phyloP scores from a whole-genome alignment of 2,797 vertebrate genomes.

The Myotis daubentonii region DNA sequence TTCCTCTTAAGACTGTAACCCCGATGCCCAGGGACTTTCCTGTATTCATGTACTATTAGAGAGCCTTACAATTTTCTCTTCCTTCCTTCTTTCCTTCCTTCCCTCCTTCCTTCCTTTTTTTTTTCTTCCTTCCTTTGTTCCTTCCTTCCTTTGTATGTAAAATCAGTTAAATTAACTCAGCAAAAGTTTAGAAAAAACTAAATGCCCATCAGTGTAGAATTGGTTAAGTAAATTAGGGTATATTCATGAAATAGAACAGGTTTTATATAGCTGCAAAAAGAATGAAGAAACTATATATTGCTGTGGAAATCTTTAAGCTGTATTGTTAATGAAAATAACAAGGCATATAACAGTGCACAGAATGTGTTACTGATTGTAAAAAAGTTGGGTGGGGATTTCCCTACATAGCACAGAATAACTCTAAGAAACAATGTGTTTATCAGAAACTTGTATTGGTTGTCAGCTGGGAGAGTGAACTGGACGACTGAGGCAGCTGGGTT shows the following conservation, averaged over 20 bases:
- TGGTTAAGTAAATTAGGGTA: not conserved
- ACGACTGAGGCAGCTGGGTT: not conserved
- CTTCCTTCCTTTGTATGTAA: not conserved
- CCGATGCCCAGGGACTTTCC: not conserved
- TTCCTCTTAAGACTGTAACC: not conserved
- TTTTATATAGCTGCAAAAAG: not conserved
- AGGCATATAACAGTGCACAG: not conserved
- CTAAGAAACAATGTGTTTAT: not conserved
- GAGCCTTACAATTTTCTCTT: not conserved
- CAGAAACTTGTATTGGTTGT: not conserved
- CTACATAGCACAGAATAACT: not conserved
- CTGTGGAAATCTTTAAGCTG: not conserved
- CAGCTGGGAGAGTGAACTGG: not conserved
- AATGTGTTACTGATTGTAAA: not conserved
- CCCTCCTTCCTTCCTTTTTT: too few species aligned
- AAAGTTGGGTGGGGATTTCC: not conserved
- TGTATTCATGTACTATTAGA: not conserved
- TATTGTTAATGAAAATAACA: not conserved
- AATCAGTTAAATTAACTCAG: constrained; percentile 34
- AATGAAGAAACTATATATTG: not conserved
- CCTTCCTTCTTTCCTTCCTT: not conserved
- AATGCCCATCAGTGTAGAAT: not conserved
- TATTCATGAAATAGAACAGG: constrained; percentile 14
- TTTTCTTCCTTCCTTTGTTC: not conserved
- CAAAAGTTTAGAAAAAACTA: constrained; percentile 32